These are phyloP conservation scores for Alentia gelatinosa DNA, from an alignment of 2,888 invertebrate species.

Conservation along the genomic window DNA sequence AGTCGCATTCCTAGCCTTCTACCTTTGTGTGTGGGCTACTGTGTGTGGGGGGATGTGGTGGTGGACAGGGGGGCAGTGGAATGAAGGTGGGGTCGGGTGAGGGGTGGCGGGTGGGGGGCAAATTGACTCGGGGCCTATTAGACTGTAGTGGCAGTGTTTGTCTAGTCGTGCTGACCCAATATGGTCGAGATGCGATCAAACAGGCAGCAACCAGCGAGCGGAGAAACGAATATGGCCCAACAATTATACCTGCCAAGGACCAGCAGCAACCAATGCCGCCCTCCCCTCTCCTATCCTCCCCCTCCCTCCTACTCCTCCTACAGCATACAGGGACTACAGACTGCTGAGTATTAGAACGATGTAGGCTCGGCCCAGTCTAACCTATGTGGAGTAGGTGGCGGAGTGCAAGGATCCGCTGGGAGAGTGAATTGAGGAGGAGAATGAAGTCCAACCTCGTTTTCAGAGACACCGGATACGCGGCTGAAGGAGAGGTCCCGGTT, in stretches of 20 bases:
- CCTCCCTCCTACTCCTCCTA: no score
- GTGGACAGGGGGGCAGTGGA: background rate
- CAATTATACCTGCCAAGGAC: slow-evolving; percentile 38
- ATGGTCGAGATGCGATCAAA: slow-evolving; percentile 47
- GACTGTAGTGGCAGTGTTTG: slow-evolving; percentile 32
- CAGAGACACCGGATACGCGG: slow-evolving; percentile 11
- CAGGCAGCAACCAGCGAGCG: background rate
- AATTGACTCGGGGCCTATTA: slow-evolving; percentile 18
- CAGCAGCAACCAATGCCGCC: background rate
- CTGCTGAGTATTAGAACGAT: background rate
- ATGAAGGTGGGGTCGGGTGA: background rate
- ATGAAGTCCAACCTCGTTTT: no score
- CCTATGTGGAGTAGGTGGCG: background rate
- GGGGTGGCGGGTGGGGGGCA: background rate
- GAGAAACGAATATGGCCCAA: slow-evolving; percentile 42
- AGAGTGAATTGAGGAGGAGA: background rate
- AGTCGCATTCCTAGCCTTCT: background rate
- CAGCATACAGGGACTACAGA: no score
- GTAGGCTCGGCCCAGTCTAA: background rate
- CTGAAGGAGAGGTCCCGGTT: background rate
- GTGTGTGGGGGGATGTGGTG: background rate
- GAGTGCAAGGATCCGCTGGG: background rate
- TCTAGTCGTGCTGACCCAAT: slow-evolving; percentile 26
- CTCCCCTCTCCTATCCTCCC: background rate
- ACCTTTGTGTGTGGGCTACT: background rate